phyloP scores from a whole-genome alignment of 1,140 invertebrate species.

The Ceratitis capitata region DNA sequence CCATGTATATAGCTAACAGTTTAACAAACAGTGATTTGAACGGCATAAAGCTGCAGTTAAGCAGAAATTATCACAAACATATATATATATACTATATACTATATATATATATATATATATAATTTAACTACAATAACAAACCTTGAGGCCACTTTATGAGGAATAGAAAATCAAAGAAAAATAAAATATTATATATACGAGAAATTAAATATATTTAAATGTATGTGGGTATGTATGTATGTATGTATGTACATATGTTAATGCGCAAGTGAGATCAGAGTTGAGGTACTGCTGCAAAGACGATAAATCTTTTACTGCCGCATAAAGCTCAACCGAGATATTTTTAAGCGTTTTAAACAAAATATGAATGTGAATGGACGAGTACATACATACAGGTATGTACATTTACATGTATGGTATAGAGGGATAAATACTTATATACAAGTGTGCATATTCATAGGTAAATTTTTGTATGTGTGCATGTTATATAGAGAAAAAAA shows the following conservation, averaged over 20 bases:
- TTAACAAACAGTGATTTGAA: not conserved
- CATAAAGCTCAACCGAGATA: constrained; percentile 5
- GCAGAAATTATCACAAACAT: not conserved
- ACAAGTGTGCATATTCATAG: too few species aligned
- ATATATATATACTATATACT: too few species aligned
- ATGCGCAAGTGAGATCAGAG: not conserved
- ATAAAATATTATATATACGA: not conserved
- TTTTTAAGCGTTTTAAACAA: not conserved
- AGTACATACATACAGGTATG: not conserved
- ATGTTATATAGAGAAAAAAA: not conserved
- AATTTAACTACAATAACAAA: not conserved
- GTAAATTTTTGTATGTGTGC: not conserved
- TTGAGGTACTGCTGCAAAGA: not conserved
- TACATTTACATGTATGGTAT: too few species aligned
- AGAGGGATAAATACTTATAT: not conserved
- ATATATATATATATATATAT: not conserved
- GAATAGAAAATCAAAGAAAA: constrained; percentile 19
- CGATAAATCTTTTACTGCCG: constrained; percentile 7
- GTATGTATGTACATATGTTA: not conserved
- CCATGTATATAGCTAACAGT: not conserved
- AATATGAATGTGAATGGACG: not conserved
- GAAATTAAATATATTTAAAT: not conserved
- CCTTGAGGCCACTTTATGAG: not conserved
- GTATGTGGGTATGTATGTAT: not conserved
- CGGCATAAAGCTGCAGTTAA: not conserved